Evolutionary conservation across 2,797 vertebrate genomes (phyloP).

Genomic region (Enteromius mattozi): DNA sequence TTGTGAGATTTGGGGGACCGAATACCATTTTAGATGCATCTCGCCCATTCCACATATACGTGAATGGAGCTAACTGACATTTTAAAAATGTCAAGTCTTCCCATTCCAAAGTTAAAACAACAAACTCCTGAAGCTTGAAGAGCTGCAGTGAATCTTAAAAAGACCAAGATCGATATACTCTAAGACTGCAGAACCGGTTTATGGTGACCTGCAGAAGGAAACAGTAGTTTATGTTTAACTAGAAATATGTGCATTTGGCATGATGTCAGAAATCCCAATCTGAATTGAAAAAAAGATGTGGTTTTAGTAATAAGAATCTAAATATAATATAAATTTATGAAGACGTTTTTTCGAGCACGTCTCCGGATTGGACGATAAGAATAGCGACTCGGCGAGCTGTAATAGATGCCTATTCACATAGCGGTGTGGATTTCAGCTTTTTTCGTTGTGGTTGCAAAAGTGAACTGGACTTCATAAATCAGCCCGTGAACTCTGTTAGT

Average conservation of each 20-base stretch:
- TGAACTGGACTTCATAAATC: constrained; percentile 81
- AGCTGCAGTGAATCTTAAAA: background rate
- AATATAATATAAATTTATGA: constrained; percentile 23
- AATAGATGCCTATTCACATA: constrained; percentile 80
- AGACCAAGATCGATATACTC: constrained; percentile 3
- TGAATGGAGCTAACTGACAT: background rate
- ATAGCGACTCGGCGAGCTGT: constrained; percentile 72
- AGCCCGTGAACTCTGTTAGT: constrained; percentile 76
- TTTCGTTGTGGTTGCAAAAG: constrained; percentile 72
- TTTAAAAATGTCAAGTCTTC: background rate
- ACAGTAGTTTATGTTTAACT: constrained; percentile 43
- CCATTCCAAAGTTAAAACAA: background rate
- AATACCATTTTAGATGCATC: background rate
- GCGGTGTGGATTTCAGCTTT: constrained; percentile 74
- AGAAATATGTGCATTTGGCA: constrained; percentile 37
- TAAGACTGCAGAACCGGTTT: constrained; percentile 20
- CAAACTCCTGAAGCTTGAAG: background rate
- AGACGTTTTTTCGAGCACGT: constrained; percentile 63
- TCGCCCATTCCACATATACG: background rate
- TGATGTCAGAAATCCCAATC: constrained; percentile 14
- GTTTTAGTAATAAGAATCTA: constrained; percentile 31
- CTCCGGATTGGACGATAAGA: constrained; percentile 71
- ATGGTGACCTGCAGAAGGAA: constrained; percentile 28
- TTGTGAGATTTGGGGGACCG: background rate
- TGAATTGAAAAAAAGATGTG: constrained; percentile 27